These are phyloP conservation scores for Sus scrofa DNA, from an alignment of 2,113 vertebrate species.

Conservation along the genomic window DNA sequence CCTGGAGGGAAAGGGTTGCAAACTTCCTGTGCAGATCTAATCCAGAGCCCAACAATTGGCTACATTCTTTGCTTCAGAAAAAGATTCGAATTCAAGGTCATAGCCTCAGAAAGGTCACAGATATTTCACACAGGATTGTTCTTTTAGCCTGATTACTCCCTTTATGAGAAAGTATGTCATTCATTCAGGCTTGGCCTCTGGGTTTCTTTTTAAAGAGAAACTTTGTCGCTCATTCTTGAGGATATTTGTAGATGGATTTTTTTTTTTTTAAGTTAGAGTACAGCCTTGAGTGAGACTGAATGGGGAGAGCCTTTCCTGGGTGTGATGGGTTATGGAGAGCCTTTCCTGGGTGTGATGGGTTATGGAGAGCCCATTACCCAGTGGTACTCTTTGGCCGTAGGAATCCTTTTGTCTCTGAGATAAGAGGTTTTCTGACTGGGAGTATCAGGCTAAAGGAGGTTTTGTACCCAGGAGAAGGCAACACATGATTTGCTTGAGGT, in stretches of 20 bases:
- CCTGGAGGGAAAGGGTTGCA: conserved; percentile 41
- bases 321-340: background rate
- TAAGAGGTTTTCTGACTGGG: conserved; percentile 70
- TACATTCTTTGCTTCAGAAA: conserved; percentile 64
- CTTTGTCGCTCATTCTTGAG: conserved; percentile 48
- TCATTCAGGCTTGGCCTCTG: conserved; percentile 69
- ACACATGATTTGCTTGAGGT: conserved; percentile 62
- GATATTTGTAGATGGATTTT: conserved; percentile 45
- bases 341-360: conserved; percentile 41
- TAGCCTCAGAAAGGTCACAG: conserved; percentile 56
- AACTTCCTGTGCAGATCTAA: conserved; percentile 57
- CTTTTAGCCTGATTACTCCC: conserved; percentile 66
- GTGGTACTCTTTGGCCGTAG: background rate
- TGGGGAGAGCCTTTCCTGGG: conserved; percentile 29
- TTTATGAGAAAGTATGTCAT: conserved; percentile 76
- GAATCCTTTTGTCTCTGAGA: conserved; percentile 64
- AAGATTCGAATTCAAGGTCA: conserved; percentile 73
- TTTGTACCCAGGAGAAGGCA: conserved; percentile 14
- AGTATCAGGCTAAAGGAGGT: conserved; percentile 33
- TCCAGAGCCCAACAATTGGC: conserved; percentile 15
- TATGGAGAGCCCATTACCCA: conserved; percentile 25
- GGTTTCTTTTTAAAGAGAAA: conserved; percentile 67
- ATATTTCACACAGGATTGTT: conserved; percentile 56
- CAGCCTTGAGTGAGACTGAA: background rate
- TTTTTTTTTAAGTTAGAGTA: background rate